Evolutionary conservation across 2,113 vertebrate species (phyloP).

Genomic region (Sterrhoptilus dennistouni): DNA sequence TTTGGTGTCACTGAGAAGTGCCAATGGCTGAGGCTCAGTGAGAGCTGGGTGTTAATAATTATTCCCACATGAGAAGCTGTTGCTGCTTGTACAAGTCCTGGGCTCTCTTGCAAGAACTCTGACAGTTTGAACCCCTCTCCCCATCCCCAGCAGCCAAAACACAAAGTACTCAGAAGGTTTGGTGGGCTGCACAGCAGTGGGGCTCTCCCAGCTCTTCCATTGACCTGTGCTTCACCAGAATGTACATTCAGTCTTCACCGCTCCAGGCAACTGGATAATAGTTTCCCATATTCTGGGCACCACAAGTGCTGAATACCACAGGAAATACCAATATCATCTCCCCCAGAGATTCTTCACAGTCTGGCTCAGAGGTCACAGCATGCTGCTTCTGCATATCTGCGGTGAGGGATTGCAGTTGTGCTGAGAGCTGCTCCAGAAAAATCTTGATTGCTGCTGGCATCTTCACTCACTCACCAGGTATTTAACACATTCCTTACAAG

Average conservation of each 20-base stretch:
- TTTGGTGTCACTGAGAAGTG: neutral
- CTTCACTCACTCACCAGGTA: conserved; percentile 20
- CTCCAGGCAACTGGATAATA: neutral
- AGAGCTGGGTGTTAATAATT: neutral
- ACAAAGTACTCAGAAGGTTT: neutral
- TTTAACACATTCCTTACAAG: conserved; percentile 47
- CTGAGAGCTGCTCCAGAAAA: neutral
- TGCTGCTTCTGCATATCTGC: conserved; percentile 5
- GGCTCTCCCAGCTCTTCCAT: neutral
- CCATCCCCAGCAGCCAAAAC: neutral
- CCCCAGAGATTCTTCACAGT: neutral
- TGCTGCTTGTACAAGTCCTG: neutral
- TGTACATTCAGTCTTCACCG: neutral
- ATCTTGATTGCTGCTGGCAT: neutral
- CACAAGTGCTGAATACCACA: neutral
- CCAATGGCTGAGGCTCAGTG: neutral
- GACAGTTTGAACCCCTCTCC: neutral
- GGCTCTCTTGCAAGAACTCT: neutral
- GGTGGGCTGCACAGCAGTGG: accelerated
- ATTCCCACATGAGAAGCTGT: neutral
- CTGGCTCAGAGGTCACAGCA: neutral
- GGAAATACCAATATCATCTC: conserved; percentile 25
- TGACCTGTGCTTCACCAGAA: neutral
- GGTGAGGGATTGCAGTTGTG: conserved; percentile 3
- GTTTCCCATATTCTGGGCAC: neutral